Conservation (phyloP, 2,888 invertebrate species). For the Rotaria sp. region DNA sequence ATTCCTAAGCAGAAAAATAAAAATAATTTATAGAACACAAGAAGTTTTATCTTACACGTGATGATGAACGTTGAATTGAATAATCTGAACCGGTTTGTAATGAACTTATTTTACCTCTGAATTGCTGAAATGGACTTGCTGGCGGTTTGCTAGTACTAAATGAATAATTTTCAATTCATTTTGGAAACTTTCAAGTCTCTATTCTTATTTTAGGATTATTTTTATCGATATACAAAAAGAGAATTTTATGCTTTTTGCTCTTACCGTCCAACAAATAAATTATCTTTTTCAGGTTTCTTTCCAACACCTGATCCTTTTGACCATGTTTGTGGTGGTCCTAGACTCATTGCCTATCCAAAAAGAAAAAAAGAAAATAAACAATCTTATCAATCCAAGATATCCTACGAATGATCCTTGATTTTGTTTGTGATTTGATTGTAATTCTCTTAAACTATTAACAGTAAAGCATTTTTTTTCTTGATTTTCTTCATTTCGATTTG, state of each 20-base stretch:
- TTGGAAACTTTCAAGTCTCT: too few species aligned
- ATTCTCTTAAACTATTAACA: neutral
- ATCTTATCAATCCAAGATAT: neutral
- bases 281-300: neutral
- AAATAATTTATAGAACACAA: neutral
- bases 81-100: neutral
- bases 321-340: neutral
- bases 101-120: neutral
- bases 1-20: neutral
- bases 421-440: neutral
- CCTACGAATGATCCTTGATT: neutral
- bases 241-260: too few species aligned
- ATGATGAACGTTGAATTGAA: neutral
- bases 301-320: neutral
- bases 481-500: neutral
- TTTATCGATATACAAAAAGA: too few species aligned
- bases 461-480: neutral
- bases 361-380: neutral
- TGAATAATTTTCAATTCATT: neutral
- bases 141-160: slow-evolving; percentile 8
- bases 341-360: neutral
- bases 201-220: too few species aligned
- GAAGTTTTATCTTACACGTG: neutral
- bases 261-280: neutral
- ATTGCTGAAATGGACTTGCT: neutral